Evolutionary conservation across 2,888 invertebrate genomes (phyloP), one percentile per base, ranked within the genome.

Genomic region (Allolobophora icterica): DNA sequence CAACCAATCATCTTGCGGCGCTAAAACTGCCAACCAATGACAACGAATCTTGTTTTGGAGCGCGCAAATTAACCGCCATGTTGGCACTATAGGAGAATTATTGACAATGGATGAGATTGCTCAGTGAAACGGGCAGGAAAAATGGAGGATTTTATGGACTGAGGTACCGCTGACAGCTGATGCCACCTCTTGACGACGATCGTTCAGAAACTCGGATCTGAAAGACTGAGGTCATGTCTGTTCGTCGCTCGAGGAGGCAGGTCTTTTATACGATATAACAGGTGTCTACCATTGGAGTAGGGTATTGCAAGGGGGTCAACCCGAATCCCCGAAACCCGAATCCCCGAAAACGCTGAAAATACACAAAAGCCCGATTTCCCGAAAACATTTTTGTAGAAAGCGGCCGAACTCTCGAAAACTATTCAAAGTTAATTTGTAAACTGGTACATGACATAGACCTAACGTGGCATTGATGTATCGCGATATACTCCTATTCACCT

Each of bases 221-320:
- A 71, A 71, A 71, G 71, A 71, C 71, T 8, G 71, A n/a, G 30
- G 71, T 71, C 71, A 71, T 71, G 71, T 71, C 71, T 71, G n/a
- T n/a, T 71, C 71, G 71, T 71, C 71, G 71, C 71, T 71, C 71
- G 71, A 71, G 71, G 71, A 71, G 71, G 71, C 71, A 71, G n/a
- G 71, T 71, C n/a, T 71, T 71, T 8, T 17, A 13, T 71, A 5
- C 0, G 30, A n/a, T 71, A 71, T 71, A 30, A 13, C n/a, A 71
- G 71, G 71, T 71, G 71, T 71, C 71, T 1, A 52, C 52, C 15
- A 24, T 52, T 52, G 52, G 21, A 21, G 52, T 52, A 52, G 21
- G 52, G 21, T 52, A n/a, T n/a, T n/a, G n/a, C n/a, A n/a, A n/a
- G n/a, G n/a, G n/a, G n/a, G n/a, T n/a, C n/a, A n/a, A n/a, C n/a